Evolutionary conservation across 30 jellyfish, hydroid and myxozoan genomes (phyloP).

Genomic region (Hydractinia echinata): DNA sequence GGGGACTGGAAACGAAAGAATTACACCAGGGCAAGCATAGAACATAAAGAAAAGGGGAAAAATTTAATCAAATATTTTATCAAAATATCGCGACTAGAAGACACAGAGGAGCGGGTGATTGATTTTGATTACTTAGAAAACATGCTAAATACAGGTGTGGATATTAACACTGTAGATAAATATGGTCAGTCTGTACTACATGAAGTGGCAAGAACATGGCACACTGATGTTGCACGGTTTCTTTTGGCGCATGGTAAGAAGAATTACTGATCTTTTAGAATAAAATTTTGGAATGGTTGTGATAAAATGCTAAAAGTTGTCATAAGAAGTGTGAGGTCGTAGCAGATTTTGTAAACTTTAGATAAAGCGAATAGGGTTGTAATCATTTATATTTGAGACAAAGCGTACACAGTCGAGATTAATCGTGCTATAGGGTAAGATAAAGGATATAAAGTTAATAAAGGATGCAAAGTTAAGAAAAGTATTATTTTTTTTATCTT

Average conservation of each 20-base stretch:
- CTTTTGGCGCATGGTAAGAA: slow-evolving; percentile 57
- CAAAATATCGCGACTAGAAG: background rate
- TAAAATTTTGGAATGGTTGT: background rate
- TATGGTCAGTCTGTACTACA: slow-evolving; percentile 87
- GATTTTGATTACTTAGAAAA: slow-evolving; percentile 69
- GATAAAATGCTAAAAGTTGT: too few species aligned
- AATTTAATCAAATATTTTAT: slow-evolving; percentile 17
- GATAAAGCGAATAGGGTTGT: too few species aligned
- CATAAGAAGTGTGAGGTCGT: too few species aligned
- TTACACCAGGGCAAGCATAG: background rate
- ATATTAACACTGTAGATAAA: slow-evolving; percentile 56
- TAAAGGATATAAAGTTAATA: too few species aligned
- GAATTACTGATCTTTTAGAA: background rate
- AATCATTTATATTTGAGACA: too few species aligned
- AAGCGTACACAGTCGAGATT: too few species aligned
- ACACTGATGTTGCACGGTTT: slow-evolving; percentile 84
- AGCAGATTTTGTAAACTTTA: too few species aligned
- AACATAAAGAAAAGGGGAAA: background rate
- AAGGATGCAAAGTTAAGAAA: too few species aligned
- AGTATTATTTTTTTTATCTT: too few species aligned
- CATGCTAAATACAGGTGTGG: slow-evolving; percentile 65
- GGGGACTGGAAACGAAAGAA: background rate
- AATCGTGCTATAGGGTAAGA: too few species aligned
- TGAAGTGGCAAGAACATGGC: slow-evolving; percentile 94
- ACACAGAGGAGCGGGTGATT: slow-evolving; percentile 42